Evolutionary conservation across 1,140 invertebrate species (phyloP), one percentile per base, ranked within the genome.

Genomic region (Orius laevigatus): DNA sequence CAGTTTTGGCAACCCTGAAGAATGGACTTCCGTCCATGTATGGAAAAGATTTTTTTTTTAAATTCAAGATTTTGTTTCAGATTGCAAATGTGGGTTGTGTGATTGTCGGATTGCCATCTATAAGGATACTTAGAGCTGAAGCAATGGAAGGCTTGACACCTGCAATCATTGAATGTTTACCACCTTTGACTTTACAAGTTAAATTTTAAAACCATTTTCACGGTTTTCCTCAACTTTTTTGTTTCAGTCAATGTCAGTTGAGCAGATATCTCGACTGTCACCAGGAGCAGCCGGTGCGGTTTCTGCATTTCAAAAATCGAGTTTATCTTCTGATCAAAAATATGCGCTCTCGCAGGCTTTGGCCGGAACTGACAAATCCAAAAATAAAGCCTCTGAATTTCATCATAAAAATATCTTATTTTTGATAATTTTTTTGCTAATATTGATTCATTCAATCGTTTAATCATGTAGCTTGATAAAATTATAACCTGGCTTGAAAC

Each of bases 1-100:
- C 10, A 66, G 64, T 0, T 71, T 68, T 47, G 67, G 68, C 11
- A 34, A 62, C 3, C 57, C 62, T 1, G 57, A 55, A 5, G 53
- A 46, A 2, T 71, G 69, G 69, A 58, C 58, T 1, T 52, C 60
- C 32, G 36, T 50, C 4, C 61, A 59, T n/a, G 48, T 64, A 12
- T 53, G 58, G 10, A 32, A 25, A 25, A 25, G 8, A 25, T 41
- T 32, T 25, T 49, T 32, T 16, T 6, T 11, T 12, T 42, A 15
- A 16, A 11, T 5, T 42, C 6, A 42, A 11, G 5, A 42, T 11
- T 19, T 42, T 2, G 6, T 42, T 19, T 48, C 32, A 58, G 56
- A 34, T 58, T 2, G 51, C 53, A 2, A 38, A 49, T 9, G 51
- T 58, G 18, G 57, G 57, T n/a, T 58, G 57, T 38, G 50, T 58